Percentiles rank a stretch among this genome's conserved stretches.
These are phyloP conservation scores for Acropternis orthonyx DNA, from an alignment of 2,797 vertebrate species.

Conservation along the genomic window DNA sequence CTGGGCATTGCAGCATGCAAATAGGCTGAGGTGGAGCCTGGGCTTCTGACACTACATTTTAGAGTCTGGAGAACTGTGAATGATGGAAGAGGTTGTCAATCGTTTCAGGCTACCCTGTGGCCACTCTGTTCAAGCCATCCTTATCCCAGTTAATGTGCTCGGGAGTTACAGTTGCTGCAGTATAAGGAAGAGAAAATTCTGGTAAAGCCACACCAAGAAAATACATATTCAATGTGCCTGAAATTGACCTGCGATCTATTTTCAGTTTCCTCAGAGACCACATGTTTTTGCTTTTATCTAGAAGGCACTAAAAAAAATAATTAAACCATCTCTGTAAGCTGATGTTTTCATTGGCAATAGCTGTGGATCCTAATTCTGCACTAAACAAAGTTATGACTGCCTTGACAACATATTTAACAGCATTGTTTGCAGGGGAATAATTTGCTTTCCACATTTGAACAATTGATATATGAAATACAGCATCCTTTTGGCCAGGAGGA, in stretches of 20 bases:
- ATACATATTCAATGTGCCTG: neutral
- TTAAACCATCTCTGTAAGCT: neutral
- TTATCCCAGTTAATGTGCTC: neutral
- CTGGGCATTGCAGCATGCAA: neutral
- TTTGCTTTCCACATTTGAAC: neutral
- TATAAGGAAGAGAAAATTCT: neutral
- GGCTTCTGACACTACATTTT: fast-evolving
- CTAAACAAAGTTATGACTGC: neutral
- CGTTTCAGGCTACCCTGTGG: neutral
- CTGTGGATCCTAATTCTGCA: neutral
- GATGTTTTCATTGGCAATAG: neutral
- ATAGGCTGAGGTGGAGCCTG: fast-evolving
- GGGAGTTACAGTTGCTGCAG: neutral
- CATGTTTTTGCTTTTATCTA: neutral
- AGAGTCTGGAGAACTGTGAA: neutral
- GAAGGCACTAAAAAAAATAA: neutral
- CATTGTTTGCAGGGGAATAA: fast-evolving
- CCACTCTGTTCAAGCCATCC: neutral
- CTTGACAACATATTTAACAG: neutral
- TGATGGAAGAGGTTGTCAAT: neutral
- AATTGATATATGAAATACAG: neutral
- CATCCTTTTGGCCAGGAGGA: neutral
- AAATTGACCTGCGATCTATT: neutral
- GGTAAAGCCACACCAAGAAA: neutral
- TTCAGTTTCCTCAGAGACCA: neutral